Conservation (phyloP, 2,113 vertebrate species). For the Platycercus adscitus region DNA sequence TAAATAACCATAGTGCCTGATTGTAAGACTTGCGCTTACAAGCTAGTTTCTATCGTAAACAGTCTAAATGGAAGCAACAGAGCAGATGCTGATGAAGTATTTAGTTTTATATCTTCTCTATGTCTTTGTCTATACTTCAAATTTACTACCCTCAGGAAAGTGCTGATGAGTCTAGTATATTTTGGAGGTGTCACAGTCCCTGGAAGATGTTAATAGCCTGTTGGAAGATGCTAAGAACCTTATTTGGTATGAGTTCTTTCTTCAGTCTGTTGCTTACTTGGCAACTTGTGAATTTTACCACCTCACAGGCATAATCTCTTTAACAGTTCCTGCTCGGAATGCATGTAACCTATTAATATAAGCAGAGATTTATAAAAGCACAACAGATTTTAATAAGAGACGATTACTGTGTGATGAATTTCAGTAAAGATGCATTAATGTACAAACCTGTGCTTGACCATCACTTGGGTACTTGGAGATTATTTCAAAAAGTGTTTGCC, state of each 20-base stretch:
- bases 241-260: neutral
- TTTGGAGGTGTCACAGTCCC: neutral
- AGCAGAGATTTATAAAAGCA: neutral
- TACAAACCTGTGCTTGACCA: neutral
- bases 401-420: neutral
- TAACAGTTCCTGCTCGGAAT: neutral
- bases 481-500: neutral
- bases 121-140: neutral
- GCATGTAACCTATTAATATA: fast-evolving
- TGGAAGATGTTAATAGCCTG: neutral
- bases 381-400: neutral
- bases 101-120: neutral
- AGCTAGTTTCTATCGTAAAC: neutral
- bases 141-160: neutral
- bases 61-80: neutral
- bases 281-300: neutral
- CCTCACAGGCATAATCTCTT: fast-evolving
- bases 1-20: neutral
- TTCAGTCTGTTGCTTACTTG: neutral
- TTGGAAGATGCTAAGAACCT: neutral
- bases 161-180: neutral
- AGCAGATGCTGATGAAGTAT: neutral
- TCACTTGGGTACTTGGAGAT: neutral
- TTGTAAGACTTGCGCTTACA: neutral
- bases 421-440: neutral